These are phyloP conservation scores for Drosophila greeni DNA, from an alignment of 2,888 invertebrate species.

Conservation along the genomic window DNA sequence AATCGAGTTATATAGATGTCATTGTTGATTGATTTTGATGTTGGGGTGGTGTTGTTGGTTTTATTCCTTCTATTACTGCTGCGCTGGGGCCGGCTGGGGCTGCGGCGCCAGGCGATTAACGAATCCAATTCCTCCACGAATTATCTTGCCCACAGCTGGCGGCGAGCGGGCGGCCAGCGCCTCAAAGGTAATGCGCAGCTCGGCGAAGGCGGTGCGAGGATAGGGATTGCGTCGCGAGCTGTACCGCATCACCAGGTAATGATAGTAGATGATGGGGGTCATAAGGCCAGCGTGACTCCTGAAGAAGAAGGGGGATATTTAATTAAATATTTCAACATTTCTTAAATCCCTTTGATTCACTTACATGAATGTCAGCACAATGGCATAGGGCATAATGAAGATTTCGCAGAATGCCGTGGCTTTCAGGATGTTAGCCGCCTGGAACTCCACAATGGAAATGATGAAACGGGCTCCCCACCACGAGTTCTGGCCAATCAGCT, in stretches of 20 bases:
- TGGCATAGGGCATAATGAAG: conserved; percentile 90
- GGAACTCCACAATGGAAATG: conserved; percentile 93
- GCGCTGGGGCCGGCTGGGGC: conserved; percentile 69
- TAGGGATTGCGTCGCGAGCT: conserved; percentile 97
- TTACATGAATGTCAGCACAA: conserved; percentile 63
- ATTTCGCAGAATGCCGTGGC: conserved; percentile 96
- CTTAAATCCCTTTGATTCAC: not conserved
- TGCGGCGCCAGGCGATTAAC: conserved; percentile 89
- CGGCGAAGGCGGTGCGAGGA: conserved; percentile 94
- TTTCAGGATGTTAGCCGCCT: conserved; percentile 92
- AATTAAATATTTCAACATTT: not conserved
- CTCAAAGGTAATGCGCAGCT: conserved; percentile 87
- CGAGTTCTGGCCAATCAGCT: conserved; percentile 95
- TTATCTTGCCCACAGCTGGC: conserved; percentile 81
- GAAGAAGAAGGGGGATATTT: conserved; percentile 44
- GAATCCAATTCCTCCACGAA: conserved; percentile 83
- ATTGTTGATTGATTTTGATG: conserved; percentile 43
- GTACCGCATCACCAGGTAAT: conserved; percentile 95
- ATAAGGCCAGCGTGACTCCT: conserved; percentile 94
- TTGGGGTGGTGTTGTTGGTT: conserved; percentile 43
- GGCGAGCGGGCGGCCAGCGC: conserved; percentile 87
- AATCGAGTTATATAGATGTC: conserved; percentile 42
- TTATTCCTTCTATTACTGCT: conserved; percentile 49
- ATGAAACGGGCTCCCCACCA: conserved; percentile 92
- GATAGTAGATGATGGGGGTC: conserved; percentile 97